These are phyloP conservation scores for Diabrotica balteata DNA, from an alignment of 2,888 invertebrate species.

Conservation along the genomic window DNA sequence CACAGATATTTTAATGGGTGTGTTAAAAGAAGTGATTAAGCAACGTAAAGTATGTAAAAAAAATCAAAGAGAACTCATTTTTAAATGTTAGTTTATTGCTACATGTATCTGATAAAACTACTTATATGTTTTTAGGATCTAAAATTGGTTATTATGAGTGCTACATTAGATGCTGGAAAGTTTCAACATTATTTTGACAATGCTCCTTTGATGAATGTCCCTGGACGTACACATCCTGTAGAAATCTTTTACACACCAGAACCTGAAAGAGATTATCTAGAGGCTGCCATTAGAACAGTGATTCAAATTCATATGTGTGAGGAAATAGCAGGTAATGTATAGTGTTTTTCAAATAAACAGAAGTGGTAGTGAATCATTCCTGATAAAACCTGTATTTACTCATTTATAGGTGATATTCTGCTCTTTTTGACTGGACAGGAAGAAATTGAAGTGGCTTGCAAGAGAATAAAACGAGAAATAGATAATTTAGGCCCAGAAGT, in stretches of 20 bases:
- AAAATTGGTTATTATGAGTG: constrained; percentile 98
- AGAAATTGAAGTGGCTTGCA: constrained; percentile 99
- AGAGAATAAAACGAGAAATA: constrained; percentile 93
- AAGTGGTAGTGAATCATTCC: too few relatives aligned
- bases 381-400: constrained; percentile 54
- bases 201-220: constrained; percentile 98
- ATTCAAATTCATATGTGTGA: constrained; percentile 95
- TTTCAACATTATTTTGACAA: constrained; percentile 99
- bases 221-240: constrained; percentile 93
- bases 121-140: constrained; percentile 69
- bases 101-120: neutral
- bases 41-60: constrained; percentile 67
- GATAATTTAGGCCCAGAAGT: constrained; percentile 96
- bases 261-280: constrained; percentile 96
- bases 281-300: constrained; percentile 98
- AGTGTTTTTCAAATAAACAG: neutral
- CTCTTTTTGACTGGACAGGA: constrained; percentile 69
- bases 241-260: constrained; percentile 99
- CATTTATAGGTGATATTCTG: constrained; percentile 41
- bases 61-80: too few relatives aligned
- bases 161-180: constrained; percentile 98
- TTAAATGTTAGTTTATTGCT: too few relatives aligned
- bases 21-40: constrained; percentile 94
- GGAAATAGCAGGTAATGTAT: constrained; percentile 78
- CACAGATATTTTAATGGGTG: constrained; percentile 99